Conservation (phyloP, 2,113 vertebrate genomes). For the Columba livia region DNA sequence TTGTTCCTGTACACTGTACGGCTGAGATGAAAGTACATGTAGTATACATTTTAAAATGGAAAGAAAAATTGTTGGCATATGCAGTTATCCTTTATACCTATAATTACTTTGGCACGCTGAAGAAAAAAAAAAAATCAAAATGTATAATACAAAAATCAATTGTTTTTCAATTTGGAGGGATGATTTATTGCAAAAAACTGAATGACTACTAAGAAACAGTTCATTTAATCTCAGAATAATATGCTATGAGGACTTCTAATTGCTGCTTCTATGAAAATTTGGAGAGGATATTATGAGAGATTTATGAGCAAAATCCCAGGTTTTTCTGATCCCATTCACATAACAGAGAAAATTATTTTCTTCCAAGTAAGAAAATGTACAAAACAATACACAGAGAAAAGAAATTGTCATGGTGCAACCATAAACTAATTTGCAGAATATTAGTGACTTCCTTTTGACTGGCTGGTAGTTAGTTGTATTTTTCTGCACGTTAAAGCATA, state of each 20-base stretch:
- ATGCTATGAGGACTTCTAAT: background rate
- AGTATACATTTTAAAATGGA: background rate
- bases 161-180: background rate
- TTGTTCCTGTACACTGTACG: background rate
- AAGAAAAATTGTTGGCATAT: background rate
- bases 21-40: background rate
- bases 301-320: background rate
- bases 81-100: background rate
- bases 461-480: background rate
- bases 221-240: background rate
- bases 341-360: background rate
- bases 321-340: background rate
- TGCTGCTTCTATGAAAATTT: background rate
- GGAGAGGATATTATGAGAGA: background rate
- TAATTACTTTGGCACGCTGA: background rate
- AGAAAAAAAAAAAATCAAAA: background rate
- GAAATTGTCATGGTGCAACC: background rate
- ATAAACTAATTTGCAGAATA: background rate
- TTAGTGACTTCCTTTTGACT: background rate
- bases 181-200: background rate
- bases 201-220: background rate
- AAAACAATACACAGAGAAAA: background rate
- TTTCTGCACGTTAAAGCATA: background rate
- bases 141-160: background rate
- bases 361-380: background rate